These are phyloP conservation scores for Pantala flavescens DNA, from an alignment of 1,140 invertebrate genomes.

Conservation along the genomic window DNA sequence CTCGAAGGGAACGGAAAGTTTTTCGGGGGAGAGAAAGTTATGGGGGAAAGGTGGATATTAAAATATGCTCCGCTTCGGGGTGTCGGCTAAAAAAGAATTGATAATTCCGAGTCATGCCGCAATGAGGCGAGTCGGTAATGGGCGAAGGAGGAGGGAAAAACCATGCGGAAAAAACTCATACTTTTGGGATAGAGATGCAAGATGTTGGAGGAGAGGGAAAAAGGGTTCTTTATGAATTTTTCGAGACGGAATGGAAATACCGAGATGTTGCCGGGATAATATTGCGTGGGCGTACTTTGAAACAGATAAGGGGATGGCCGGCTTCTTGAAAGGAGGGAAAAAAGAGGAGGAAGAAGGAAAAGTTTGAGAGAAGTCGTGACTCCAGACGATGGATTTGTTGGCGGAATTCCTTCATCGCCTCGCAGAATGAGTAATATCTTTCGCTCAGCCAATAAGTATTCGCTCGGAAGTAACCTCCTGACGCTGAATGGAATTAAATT, in stretches of 20 bases:
- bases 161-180: constrained; percentile 3
- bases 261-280: neutral
- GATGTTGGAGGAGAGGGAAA: neutral
- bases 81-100: too few relatives aligned
- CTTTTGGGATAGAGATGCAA: neutral
- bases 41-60: neutral
- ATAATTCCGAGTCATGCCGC: too few relatives aligned
- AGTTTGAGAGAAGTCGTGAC: too few relatives aligned
- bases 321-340: neutral
- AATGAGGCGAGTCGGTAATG: too few relatives aligned
- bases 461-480: too few relatives aligned
- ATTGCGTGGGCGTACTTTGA: neutral
- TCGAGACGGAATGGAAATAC: neutral
- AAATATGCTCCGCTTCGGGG: too few relatives aligned
- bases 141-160: neutral
- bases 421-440: too few relatives aligned
- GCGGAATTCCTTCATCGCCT: too few relatives aligned
- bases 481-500: too few relatives aligned
- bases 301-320: neutral
- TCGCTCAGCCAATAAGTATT: too few relatives aligned
- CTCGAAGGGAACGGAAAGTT: too few relatives aligned
- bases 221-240: neutral
- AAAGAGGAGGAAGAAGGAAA: neutral
- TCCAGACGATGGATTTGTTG: too few relatives aligned
- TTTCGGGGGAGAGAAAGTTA: neutral